A percentile compares a stretch with the other conserved stretches of the same genome.
Evolutionary conservation across 2,888 invertebrate genomes (phyloP).

Genomic region (Epistrophe eligans): DNA sequence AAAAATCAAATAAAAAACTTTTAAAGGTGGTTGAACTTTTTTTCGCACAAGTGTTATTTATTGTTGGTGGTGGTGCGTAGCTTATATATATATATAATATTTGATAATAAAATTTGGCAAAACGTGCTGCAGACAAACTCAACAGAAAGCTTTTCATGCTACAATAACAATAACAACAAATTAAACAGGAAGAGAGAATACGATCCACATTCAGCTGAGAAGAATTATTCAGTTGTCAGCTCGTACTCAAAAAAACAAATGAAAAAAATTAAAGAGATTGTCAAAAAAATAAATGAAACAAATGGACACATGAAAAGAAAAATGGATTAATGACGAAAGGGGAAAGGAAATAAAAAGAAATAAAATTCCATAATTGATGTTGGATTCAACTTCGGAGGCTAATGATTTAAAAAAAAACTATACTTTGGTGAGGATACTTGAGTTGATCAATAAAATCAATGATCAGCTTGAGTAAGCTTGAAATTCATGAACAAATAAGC

Average conservation of each 20-base stretch:
- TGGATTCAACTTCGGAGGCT: not conserved
- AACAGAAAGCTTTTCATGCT: conserved; percentile 15
- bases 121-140: conserved; percentile 7
- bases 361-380: conserved; percentile 8
- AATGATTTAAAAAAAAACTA: not conserved
- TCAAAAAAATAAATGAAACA: conserved; percentile 13
- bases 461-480: conserved; percentile 13
- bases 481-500: not conserved
- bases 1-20: not conserved
- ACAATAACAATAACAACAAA: not conserved
- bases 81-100: not conserved
- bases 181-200: conserved; percentile 38
- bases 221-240: not conserved
- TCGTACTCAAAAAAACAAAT: not conserved
- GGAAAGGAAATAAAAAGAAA: conserved; percentile 27
- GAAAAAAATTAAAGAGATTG: conserved; percentile 20
- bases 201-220: conserved; percentile 53
- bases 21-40: conserved; percentile 57
- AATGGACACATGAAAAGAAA: not conserved
- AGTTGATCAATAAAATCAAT: conserved; percentile 12
- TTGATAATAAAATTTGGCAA: conserved; percentile 42
- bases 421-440: not conserved
- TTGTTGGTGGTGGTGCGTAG: conserved; percentile 14
- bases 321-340: conserved; percentile 13
- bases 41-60: conserved; percentile 56